Evolutionary conservation across 2,888 invertebrate species (phyloP).

Genomic region (Ptychoptera albimana): DNA sequence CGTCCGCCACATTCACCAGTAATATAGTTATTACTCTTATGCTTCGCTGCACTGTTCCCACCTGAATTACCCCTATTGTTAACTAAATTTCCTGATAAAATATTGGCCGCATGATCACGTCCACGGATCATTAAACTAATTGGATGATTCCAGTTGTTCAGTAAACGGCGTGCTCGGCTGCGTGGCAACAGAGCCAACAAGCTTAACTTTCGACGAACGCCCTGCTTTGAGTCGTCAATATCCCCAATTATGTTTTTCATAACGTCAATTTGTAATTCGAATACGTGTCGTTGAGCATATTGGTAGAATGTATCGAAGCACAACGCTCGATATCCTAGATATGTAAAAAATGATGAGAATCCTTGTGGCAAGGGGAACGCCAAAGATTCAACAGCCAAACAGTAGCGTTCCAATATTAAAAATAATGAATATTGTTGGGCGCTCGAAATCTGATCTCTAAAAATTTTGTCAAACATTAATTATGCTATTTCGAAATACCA

Average conservation of each 20-base stretch:
- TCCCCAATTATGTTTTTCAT: slow-evolving; percentile 66
- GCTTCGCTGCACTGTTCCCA: neutral
- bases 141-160: slow-evolving; percentile 64
- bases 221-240: slow-evolving; percentile 34
- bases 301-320: slow-evolving; percentile 66
- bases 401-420: slow-evolving; percentile 65
- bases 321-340: slow-evolving; percentile 64
- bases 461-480: slow-evolving; percentile 15
- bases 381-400: slow-evolving; percentile 58
- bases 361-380: slow-evolving; percentile 76
- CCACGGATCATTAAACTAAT: slow-evolving; percentile 63
- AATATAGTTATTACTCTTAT: neutral
- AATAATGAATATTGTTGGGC: slow-evolving; percentile 57
- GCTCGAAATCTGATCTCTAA: slow-evolving; percentile 57
- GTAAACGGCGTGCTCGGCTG: slow-evolving; percentile 58
- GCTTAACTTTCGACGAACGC: slow-evolving; percentile 53
- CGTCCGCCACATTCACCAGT: too few species aligned
- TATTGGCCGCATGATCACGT: slow-evolving; percentile 63
- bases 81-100: slow-evolving; percentile 53
- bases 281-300: slow-evolving; percentile 67
- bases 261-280: slow-evolving; percentile 75
- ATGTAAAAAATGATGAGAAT: slow-evolving; percentile 78
- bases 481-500: too few species aligned
- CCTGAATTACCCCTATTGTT: slow-evolving; percentile 12
- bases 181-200: slow-evolving; percentile 57